Percentiles rank a stretch among this genome's conserved stretches.
Evolutionary conservation across 2,888 invertebrate species (phyloP).

Genomic region (Meteorus cinctellus): DNA sequence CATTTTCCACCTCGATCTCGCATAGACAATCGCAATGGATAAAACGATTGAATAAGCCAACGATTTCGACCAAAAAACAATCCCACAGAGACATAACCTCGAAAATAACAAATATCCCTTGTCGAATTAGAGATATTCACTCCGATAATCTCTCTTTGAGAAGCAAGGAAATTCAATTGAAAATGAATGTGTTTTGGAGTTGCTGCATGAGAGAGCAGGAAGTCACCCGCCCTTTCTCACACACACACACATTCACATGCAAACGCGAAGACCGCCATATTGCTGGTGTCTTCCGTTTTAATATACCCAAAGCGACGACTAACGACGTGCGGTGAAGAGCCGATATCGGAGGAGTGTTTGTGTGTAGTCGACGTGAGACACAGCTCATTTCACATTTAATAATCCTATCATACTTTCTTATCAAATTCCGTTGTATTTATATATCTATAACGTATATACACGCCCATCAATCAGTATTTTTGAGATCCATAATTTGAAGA

Average conservation of each 20-base stretch:
- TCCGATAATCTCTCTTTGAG: background rate
- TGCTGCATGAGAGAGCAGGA: constrained; percentile 51
- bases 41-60: background rate
- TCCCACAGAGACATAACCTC: constrained; percentile 29
- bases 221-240: constrained; percentile 60
- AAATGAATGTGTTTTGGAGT: background rate
- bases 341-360: constrained; percentile 31
- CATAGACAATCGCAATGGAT: background rate
- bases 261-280: constrained; percentile 57
- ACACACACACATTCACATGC: background rate
- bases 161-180: constrained; percentile 42
- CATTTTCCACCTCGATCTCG: background rate
- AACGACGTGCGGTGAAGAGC: constrained; percentile 31
- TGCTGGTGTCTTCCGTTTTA: constrained; percentile 60
- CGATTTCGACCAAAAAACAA: background rate
- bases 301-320: constrained; percentile 50
- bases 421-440: background rate
- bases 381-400: constrained; percentile 9
- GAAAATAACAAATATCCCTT: no score
- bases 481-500: background rate
- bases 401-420: background rate
- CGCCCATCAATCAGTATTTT: background rate
- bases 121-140: no score
- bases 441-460: background rate
- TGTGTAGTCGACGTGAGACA: constrained; percentile 7